phyloP scores from a whole-genome alignment of 2,888 invertebrate species.

The Caenorhabditis plicata region DNA sequence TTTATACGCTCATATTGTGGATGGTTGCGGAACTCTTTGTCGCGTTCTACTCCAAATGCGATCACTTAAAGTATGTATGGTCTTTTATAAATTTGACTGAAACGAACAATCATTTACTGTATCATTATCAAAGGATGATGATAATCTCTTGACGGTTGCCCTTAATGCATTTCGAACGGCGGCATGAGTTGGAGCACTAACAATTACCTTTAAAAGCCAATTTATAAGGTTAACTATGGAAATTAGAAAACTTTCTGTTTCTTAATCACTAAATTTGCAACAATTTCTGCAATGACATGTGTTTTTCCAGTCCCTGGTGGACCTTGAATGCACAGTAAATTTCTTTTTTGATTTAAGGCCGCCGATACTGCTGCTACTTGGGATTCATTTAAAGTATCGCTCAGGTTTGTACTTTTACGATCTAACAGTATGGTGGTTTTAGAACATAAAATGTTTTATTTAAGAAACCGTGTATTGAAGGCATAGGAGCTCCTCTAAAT shows the following conservation, averaged over 20 bases:
- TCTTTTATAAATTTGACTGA: too few relatives aligned
- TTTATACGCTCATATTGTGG: too few relatives aligned
- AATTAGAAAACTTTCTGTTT: too few relatives aligned
- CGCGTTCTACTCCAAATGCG: too few relatives aligned
- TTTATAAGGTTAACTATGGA: too few relatives aligned
- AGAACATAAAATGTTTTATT: neutral
- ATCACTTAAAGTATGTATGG: too few relatives aligned
- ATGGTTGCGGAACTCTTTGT: too few relatives aligned
- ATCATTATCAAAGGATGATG: too few relatives aligned
- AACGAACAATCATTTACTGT: too few relatives aligned
- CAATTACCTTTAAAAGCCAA: conserved; percentile 40
- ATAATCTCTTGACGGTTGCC: conserved; percentile 12
- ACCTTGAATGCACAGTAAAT: conserved; percentile 44
- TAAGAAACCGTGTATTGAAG: conserved; percentile 16
- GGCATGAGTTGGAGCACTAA: conserved; percentile 43
- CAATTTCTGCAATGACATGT: conserved; percentile 42
- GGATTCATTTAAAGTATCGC: conserved; percentile 19
- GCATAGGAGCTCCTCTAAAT: conserved; percentile 18
- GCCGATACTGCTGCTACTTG: conserved; percentile 36
- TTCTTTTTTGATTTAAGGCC: conserved; percentile 33
- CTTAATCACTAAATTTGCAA: conserved; percentile 14
- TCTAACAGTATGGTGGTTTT: too few relatives aligned
- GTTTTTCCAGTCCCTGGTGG: conserved; percentile 55
- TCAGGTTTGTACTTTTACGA: conserved; percentile 3
- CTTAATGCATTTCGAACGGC: conserved; percentile 39